A percentile compares a stretch with the other conserved stretches of the same genome.
phyloP scores from a whole-genome alignment of 2,113 vertebrate genomes.

The Anarrhichthys ocellatus region DNA sequence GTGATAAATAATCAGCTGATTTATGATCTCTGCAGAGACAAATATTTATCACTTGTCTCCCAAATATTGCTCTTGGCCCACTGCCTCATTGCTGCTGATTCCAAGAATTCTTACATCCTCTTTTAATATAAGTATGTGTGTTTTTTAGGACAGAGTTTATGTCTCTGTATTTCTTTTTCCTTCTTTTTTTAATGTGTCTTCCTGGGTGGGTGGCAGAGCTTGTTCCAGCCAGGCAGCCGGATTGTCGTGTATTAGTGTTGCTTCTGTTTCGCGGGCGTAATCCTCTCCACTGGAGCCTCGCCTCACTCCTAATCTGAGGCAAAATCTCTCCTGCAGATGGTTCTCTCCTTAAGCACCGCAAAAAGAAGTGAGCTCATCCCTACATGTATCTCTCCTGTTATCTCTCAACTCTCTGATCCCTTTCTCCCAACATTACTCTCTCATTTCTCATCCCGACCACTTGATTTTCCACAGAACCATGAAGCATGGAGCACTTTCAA shows the following conservation, averaged over 20 bases:
- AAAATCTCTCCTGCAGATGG: slow-evolving; percentile 89
- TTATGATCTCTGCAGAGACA: slow-evolving; percentile 36
- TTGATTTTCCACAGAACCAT: slow-evolving; percentile 29
- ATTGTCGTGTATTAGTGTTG: slow-evolving; percentile 70
- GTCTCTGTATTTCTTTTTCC: slow-evolving; percentile 13
- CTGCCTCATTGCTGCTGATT: slow-evolving; percentile 13
- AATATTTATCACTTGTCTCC: slow-evolving; percentile 45
- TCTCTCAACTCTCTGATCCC: slow-evolving; percentile 49
- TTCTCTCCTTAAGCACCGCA: slow-evolving; percentile 87
- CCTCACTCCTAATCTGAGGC: slow-evolving; percentile 86
- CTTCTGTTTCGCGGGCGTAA: slow-evolving; percentile 73
- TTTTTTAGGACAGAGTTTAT: background rate
- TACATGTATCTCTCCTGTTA: slow-evolving; percentile 61
- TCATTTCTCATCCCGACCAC: slow-evolving; percentile 58
- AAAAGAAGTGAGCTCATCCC: slow-evolving; percentile 86
- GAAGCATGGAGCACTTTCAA: slow-evolving; percentile 5
- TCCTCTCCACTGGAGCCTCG: slow-evolving; percentile 74
- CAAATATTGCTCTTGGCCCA: slow-evolving; percentile 53
- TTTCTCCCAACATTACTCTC: slow-evolving; percentile 61
- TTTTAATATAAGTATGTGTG: background rate
- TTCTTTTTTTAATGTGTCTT: slow-evolving; percentile 17
- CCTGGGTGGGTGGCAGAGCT: slow-evolving; percentile 47
- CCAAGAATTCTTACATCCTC: slow-evolving; percentile 18
- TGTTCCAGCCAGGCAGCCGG: slow-evolving; percentile 66
- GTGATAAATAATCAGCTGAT: slow-evolving; percentile 48